Base-by-base conservation (phyloP, 2,888 invertebrate genomes). In the Euplagia quadripunctaria region DNA sequence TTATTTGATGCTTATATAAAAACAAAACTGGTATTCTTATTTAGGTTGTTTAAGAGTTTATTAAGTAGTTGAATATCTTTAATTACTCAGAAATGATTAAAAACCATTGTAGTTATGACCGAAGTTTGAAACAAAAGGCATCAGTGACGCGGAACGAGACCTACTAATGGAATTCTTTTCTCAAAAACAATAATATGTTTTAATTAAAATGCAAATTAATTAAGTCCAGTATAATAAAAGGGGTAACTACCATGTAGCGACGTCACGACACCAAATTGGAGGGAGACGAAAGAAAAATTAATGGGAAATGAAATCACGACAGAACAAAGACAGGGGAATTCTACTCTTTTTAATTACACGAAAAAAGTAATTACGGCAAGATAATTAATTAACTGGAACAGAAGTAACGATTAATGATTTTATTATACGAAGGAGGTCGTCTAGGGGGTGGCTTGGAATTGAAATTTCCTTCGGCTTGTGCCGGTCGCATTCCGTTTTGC, bases 281-380 rank as follows among this genome's bases (percentile, higher is more conserved):
- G 97, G 97, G 94, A 96, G 96, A 90, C 91, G 92, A 95, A 96
- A 95, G 95, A 95, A 95, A 95, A 95, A 95, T 94, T 95, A 95
- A 95, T 96, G 94, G 93, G 95, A 96, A 95, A 95, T 94, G 94
- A 95, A 95, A 96, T 96, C 95, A 95, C 93, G 94, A 93, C 94
- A 92, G 93, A 92, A 94, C 94, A 95, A 95, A 95, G 95, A 95
- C 95, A 94, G 94, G 94, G 92, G 95, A 94, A 94, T 94, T 96
- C 94, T 94, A 95, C 95, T 95, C 95, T 96, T 96, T 89, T 96
- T 95, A 96, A 96, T 96, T 96, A 96, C 95, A 95, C 95, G 94
- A 95, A 96, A 95, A 95, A 96, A 96, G 96, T 96, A 95, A 96
- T 96, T 95, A 96, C 93, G 92, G 91, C 94, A 94, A 94, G 95